Base-by-base conservation (phyloP, 2,888 invertebrate genomes). In the Polydrusus tereticollis region DNA sequence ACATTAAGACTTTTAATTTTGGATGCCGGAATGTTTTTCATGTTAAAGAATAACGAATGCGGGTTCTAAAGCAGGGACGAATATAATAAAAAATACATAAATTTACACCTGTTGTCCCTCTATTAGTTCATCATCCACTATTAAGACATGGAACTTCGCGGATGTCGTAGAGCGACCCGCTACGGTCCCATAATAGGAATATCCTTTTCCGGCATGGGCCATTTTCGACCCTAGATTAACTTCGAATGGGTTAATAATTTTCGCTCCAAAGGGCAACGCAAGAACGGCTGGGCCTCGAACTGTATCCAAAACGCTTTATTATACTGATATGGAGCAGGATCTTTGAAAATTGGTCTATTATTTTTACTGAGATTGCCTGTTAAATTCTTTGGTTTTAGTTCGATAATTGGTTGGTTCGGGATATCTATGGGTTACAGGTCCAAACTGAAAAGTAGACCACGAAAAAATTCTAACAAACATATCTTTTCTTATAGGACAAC, bases 171-270 rank as follows among this genome's bases (percentile, higher is more conserved):
- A 69, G 57, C 57, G 43, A 63, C 62, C 47, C 69, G 33, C 45
- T 63, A 69, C 41, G 63, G 70, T 57, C 47, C 38, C 70, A 59
- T 66, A 70, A 70, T 70, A 66, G 59, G 70, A 70, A 70, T 69
- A 69, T 69, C 68, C 67, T 41, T 68, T 64, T 69, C 63, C 50
- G 68, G 68, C 57, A 64, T 63, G 65, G 68, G 52, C 67, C 69
- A 63, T 72, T 72, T 69, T 72, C 72, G 64, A 72, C 69, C 72
- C 63, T 67, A 67, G 64, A 72, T 72, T 72, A 72, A 72, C 72
- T 64, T 69, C 64, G 59, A 72, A 72, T 69, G 68, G 72, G 66
- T 72, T 72, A 72, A 72, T 72, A 72, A 72, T 66, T 72, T 67
- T 59, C 72, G 66, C 59, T 72, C 60, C 65, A 52, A 43, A 72